These are phyloP conservation scores for Acleris laterana DNA, from an alignment of 2,888 invertebrate species.

Conservation along the genomic window DNA sequence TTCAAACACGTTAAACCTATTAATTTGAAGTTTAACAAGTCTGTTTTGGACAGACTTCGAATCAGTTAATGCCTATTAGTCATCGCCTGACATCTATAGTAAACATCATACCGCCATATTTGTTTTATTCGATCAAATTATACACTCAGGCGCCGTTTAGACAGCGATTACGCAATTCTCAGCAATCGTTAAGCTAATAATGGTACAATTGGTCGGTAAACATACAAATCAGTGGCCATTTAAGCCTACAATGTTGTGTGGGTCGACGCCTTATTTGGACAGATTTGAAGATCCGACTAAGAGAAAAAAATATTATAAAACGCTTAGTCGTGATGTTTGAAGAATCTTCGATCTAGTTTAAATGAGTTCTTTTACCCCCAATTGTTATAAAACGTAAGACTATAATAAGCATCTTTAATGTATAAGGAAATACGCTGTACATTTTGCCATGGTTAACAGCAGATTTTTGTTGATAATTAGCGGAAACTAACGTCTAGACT, in stretches of 20 bases:
- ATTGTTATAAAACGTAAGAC: background rate
- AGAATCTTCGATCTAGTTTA: constrained; percentile 5
- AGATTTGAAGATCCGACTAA: constrained; percentile 21
- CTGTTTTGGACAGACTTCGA: constrained; percentile 2
- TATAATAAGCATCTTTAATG: background rate
- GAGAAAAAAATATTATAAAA: constrained; percentile 25
- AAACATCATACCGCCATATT: constrained; percentile 48
- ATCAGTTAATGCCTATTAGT: constrained; percentile 16
- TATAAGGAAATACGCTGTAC: background rate
- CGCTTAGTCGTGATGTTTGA: constrained; percentile 16
- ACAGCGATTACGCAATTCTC: constrained; percentile 56
- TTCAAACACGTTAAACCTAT: too few species aligned
- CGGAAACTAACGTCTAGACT: background rate
- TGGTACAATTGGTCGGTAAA: constrained; percentile 61
- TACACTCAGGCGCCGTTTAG: constrained; percentile 57
- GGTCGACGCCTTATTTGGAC: constrained; percentile 33
- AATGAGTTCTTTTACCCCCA: constrained; percentile 9
- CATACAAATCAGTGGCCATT: constrained; percentile 62
- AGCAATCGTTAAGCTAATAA: constrained; percentile 67
- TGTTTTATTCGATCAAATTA: constrained; percentile 72
- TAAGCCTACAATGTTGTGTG: constrained; percentile 46
- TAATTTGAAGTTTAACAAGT: background rate
- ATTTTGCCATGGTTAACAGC: background rate
- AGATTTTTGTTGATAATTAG: background rate
- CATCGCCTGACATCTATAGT: constrained; percentile 39